A percentile compares a stretch with the other conserved stretches of the same genome.
phyloP scores from a whole-genome alignment of 2,888 invertebrate genomes.

The Nysson spinosus region DNA sequence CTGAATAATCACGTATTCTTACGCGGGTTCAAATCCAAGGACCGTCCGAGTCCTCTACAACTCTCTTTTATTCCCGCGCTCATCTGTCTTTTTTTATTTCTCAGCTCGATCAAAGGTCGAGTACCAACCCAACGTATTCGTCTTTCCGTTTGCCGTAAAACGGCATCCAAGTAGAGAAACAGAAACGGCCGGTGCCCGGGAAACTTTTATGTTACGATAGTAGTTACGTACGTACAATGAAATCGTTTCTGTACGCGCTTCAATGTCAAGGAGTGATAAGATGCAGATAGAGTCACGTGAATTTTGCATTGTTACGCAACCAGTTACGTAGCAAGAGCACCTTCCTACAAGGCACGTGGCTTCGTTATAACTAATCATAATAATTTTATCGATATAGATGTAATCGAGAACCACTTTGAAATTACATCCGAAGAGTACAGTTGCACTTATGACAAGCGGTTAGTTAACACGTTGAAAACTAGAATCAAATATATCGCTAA shows the following conservation, averaged over 20 bases:
- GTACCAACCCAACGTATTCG: background rate
- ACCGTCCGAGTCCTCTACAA: too few species aligned
- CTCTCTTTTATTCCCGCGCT: too few species aligned
- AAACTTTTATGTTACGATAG: background rate
- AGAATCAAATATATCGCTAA: too few species aligned
- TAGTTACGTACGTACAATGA: background rate
- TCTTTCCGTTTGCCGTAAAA: background rate
- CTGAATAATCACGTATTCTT: background rate
- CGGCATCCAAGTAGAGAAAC: background rate
- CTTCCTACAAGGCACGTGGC: background rate
- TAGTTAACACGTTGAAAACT: too few species aligned
- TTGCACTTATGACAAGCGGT: too few species aligned
- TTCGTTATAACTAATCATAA: background rate
- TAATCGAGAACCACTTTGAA: background rate
- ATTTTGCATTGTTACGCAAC: conserved; percentile 7
- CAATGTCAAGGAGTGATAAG: conserved; percentile 25
- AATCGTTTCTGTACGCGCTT: background rate
- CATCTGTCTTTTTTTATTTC: background rate
- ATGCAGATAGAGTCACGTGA: conserved; percentile 14
- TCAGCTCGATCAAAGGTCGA: background rate
- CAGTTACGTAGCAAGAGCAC: background rate
- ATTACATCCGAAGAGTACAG: background rate
- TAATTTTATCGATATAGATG: background rate
- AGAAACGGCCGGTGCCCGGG: background rate
- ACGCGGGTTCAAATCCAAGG: background rate